Conservation (phyloP, 2,888 invertebrate genomes). For the Xanthorhoe designata region DNA sequence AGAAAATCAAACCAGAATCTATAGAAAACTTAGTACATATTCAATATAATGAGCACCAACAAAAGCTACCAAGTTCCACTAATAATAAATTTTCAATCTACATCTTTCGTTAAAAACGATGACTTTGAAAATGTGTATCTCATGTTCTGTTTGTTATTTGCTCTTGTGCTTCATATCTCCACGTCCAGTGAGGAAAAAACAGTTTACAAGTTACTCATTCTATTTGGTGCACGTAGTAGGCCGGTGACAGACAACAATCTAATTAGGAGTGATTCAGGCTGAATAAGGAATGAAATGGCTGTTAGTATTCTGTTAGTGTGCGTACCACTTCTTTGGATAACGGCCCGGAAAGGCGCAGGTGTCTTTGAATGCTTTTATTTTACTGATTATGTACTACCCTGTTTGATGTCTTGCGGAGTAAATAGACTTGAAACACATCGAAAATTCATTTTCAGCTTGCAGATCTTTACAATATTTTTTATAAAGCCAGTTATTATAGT, state of each 20-base stretch:
- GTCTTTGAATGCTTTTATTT: constrained; percentile 1
- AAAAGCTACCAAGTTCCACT: not conserved
- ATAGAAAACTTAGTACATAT: not conserved
- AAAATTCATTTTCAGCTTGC: too few relatives aligned
- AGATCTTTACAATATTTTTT: too few relatives aligned
- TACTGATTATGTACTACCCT: not conserved
- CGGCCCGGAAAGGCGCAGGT: constrained; percentile 52
- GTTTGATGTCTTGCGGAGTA: not conserved
- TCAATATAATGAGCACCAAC: not conserved
- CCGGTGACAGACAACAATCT: constrained; percentile 52
- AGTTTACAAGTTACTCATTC: constrained; percentile 51
- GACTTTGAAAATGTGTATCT: not conserved
- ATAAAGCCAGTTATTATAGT: too few relatives aligned
- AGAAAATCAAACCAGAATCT: too few relatives aligned
- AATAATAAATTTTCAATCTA: not conserved
- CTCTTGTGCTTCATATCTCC: constrained; percentile 49
- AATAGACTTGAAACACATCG: too few relatives aligned
- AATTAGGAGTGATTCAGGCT: constrained; percentile 59
- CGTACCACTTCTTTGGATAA: constrained; percentile 56
- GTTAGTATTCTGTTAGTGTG: constrained; percentile 61
- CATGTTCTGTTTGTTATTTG: not conserved
- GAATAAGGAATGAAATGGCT: constrained; percentile 59
- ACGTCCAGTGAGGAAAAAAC: constrained; percentile 54
- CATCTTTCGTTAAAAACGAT: not conserved
- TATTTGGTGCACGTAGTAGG: constrained; percentile 52